These are phyloP conservation scores for Octodon degus DNA, from an alignment of 2,113 vertebrate species.

Conservation along the genomic window DNA sequence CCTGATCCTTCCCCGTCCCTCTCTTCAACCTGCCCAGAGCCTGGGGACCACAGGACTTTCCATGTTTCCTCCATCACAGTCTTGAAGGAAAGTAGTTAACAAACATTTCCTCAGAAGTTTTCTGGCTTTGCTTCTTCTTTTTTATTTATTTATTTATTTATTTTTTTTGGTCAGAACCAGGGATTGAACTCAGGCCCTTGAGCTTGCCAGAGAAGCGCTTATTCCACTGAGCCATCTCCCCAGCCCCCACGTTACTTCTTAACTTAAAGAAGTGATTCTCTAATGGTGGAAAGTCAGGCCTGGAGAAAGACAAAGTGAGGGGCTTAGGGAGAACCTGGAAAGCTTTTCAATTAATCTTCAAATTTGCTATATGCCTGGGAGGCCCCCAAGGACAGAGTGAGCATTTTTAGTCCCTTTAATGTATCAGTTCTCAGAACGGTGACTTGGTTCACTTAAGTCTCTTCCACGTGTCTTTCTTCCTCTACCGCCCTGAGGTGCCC, in stretches of 20 bases:
- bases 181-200: no score
- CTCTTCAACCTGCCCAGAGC: not conserved
- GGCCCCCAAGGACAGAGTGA: not conserved
- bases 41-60: not conserved
- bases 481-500: accelerated
- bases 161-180: no score
- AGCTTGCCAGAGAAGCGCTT: no score
- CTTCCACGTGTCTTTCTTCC: not conserved
- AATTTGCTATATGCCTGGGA: not conserved
- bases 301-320: not conserved
- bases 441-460: not conserved
- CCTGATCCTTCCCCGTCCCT: not conserved
- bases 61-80: not conserved
- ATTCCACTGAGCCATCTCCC: no score
- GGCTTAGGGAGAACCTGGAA: not conserved
- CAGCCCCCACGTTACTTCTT: not conserved
- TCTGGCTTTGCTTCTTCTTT: not conserved
- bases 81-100: not conserved
- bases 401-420: not conserved
- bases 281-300: conserved; percentile 5
- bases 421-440: not conserved
- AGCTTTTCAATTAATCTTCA: not conserved
- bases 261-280: conserved; percentile 40
- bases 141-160: no score
- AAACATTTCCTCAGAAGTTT: not conserved